Base-by-base conservation (phyloP, 2,797 vertebrate genomes). In the Enteromius argenteus region DNA sequence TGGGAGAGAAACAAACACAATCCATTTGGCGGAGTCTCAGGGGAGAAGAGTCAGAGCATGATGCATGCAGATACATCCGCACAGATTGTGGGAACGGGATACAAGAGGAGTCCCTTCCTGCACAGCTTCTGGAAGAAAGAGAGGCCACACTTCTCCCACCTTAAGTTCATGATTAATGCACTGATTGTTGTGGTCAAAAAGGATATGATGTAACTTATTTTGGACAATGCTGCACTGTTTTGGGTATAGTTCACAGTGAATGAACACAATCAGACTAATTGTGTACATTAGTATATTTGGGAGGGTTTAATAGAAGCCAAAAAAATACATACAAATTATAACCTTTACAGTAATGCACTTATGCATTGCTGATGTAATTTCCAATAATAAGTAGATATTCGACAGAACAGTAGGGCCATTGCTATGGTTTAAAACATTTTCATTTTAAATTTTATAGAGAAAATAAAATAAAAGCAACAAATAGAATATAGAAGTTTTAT, bases 131-230 rank as follows among this genome's bases (percentile, higher is more conserved):
- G 69, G 75, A 49, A 56, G 60, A 82, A 76, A 84, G 46, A 78
- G 35, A 82, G 44, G 67, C 49, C 49, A 66, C 23, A 79, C 56
- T 58, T 69, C 71, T 69, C 67, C 79, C 56, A 64, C 49, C 56
- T 56, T 66, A 64, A 71, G 37, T 17, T 62, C n/a, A 19, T 78
- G 58, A 83, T 60, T 71, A 81, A 73, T 27, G 27, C 79, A 79
- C 78, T 86, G 84, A 58, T 62, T 77, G 82, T 83, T 83, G 86
- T 89, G 85, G 83, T 84, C 67, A 68, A 51, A 84, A 83, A 87
- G 93, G 92, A 94, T 91, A 90, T 92, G 84, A 92, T 88, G 84
- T 85, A 80, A 87, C 81, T 71, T 69, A 68, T 87, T 60, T 21
- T 1, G 68, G 81, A 92, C 90, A 91, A 92, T 90, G 82, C 69